phyloP scores from a whole-genome alignment of 1,140 invertebrate genomes.

The Drosophila simulans region DNA sequence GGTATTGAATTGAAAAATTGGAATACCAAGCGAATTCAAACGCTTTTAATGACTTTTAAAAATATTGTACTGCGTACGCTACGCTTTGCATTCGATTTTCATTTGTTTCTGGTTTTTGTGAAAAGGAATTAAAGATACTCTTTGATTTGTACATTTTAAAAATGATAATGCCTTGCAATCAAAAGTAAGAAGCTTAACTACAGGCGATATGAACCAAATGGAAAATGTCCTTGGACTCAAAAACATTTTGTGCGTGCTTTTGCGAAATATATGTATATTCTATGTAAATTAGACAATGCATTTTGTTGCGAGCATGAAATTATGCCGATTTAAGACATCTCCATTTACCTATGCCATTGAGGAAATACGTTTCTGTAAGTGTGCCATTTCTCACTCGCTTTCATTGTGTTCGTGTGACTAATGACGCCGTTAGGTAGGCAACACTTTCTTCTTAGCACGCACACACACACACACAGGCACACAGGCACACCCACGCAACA shows the following conservation, averaged over 20 bases:
- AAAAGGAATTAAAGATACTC: background rate
- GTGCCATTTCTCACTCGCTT: slow-evolving; percentile 25
- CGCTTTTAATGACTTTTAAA: slow-evolving; percentile 15
- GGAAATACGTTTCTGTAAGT: slow-evolving; percentile 31
- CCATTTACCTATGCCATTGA: slow-evolving; percentile 24
- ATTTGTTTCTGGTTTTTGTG: background rate
- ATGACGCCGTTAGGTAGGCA: slow-evolving; percentile 64
- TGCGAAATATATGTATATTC: background rate
- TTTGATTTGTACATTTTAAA: background rate
- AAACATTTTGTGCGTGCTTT: background rate
- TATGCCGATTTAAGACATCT: slow-evolving; percentile 20
- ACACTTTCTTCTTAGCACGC: slow-evolving; percentile 49
- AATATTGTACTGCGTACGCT: background rate
- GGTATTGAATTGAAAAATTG: slow-evolving; percentile 32
- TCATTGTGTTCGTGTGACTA: slow-evolving; percentile 22
- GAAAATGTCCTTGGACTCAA: slow-evolving; percentile 23
- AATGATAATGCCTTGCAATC: background rate
- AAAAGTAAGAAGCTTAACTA: background rate
- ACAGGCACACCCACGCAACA: background rate
- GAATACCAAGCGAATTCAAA: background rate
- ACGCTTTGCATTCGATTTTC: slow-evolving; percentile 1
- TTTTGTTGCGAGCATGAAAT: slow-evolving; percentile 9
- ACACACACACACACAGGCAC: background rate
- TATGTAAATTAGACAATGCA: slow-evolving; percentile 10
- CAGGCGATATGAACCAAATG: background rate